Conservation (phyloP, 2,888 invertebrate species). For the Julus scandinavius region DNA sequence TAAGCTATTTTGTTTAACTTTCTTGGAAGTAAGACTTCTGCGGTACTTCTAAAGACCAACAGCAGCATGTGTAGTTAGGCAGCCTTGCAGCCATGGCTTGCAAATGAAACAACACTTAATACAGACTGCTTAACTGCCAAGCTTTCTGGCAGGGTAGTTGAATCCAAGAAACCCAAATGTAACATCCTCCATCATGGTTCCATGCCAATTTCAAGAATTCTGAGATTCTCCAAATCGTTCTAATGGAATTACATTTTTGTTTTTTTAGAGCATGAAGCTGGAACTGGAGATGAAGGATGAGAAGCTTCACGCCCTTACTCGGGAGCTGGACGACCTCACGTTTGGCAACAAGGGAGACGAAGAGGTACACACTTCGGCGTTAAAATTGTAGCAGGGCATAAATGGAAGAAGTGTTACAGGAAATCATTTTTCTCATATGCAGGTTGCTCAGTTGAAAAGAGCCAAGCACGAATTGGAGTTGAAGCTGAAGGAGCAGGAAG, state of each 20-base stretch:
- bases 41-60: too few species aligned
- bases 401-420: not conserved
- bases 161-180: too few species aligned
- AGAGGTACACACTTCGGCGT: constrained; percentile 70
- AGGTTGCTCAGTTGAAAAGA: constrained; percentile 77
- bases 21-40: too few species aligned
- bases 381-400: not conserved
- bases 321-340: constrained; percentile 87
- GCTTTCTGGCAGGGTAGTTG: too few species aligned
- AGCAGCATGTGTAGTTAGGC: too few species aligned
- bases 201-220: too few species aligned
- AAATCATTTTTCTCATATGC: not conserved
- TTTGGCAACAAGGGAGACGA: constrained; percentile 84
- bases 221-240: too few species aligned
- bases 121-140: too few species aligned
- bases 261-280: constrained; percentile 80
- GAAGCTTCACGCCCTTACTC: constrained; percentile 79
- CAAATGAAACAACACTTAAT: too few species aligned
- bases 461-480: constrained; percentile 88
- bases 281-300: constrained; percentile 91
- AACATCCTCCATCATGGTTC: too few species aligned
- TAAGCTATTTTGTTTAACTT: too few species aligned
- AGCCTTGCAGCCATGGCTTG: too few species aligned
- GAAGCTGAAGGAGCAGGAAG: constrained; percentile 80
- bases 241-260: not conserved